Conservation (phyloP, 2,888 invertebrate genomes). For the Phasia obesa region DNA sequence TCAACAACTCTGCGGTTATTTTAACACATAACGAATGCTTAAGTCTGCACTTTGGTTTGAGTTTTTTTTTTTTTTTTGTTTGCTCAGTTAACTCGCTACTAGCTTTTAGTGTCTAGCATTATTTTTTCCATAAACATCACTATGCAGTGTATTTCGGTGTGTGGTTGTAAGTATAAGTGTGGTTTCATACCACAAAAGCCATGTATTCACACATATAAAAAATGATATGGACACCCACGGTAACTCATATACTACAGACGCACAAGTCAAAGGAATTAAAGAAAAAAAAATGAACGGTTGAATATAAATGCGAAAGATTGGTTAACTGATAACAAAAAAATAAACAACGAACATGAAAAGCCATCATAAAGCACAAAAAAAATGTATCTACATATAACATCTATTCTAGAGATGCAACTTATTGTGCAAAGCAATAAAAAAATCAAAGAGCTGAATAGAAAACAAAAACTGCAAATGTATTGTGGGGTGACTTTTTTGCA, state of each 20-base stretch:
- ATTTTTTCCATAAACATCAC: neutral
- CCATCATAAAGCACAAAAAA: slow-evolving; percentile 32
- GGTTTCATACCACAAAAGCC: slow-evolving; percentile 57
- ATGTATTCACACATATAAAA: neutral
- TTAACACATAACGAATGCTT: slow-evolving; percentile 52
- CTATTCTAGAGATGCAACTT: slow-evolving; percentile 21
- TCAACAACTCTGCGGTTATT: slow-evolving; percentile 76
- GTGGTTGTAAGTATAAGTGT: slow-evolving; percentile 20
- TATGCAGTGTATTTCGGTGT: neutral
- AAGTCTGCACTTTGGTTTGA: slow-evolving; percentile 39
- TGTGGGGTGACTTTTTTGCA: neutral
- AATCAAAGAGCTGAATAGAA: neutral
- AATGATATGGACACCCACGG: slow-evolving; percentile 9
- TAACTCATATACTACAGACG: neutral
- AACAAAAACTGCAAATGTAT: neutral
- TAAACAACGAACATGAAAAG: slow-evolving; percentile 40
- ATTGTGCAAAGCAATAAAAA: slow-evolving; percentile 26
- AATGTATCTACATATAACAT: neutral
- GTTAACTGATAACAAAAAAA: slow-evolving; percentile 49
- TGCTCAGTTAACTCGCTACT: slow-evolving; percentile 27
- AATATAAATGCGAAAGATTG: slow-evolving; percentile 31
- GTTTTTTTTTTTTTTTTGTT: slow-evolving; percentile 15
- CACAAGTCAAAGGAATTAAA: slow-evolving; percentile 11
- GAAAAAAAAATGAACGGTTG: neutral
- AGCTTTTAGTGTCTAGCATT: slow-evolving; percentile 22